Base-by-base conservation (phyloP, 2,113 vertebrate genomes). In the Lota lota region DNA sequence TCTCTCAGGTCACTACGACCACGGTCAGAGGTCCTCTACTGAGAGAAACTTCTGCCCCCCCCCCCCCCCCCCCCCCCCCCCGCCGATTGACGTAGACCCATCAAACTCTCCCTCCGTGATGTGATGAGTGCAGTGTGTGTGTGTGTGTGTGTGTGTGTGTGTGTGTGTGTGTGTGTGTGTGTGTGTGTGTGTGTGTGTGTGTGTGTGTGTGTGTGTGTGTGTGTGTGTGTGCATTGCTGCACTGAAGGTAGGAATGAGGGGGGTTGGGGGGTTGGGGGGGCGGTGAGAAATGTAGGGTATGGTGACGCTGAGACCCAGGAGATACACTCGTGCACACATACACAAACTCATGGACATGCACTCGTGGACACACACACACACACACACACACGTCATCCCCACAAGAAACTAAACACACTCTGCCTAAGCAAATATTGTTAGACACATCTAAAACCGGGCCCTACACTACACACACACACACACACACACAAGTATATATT, bases 271-370 rank as follows among this genome's bases (percentile, higher is more conserved):
- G 61, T 74, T 22, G 18, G 72, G 75, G 67, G 72, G 74, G 74
- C 73, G 69, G 72, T 69, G 74, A 78, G 76, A 83, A 84, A 89
- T 87, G 84, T 87, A 87, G 84, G 84, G 77, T 85, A 87, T 22
- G 22, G 61, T 74, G 71, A 74, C 70, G 74, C 76, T 73, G 47
- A 69, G 69, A 54, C 73, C 54, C 33, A 72, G 73, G 78, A 82
- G 40, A 67, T 36, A 70, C 67, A 56, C 24, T 65, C 66, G 60
- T 36, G 63, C 54, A 67, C 57, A 22, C 69, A 68, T 59, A 68
- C 63, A 64, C n/a, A 64, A 7, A 63, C 28, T n/a, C n/a, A 20
- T 18, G n/a, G 61, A 40, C 57, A 66, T 20, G 63, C 64, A 66
- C 53, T 24, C 22, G 24, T 7, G 22, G 4, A 20, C n/a, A 64